phyloP scores from a whole-genome alignment of 2,888 invertebrate genomes.

The Auanema freiburgensis region DNA sequence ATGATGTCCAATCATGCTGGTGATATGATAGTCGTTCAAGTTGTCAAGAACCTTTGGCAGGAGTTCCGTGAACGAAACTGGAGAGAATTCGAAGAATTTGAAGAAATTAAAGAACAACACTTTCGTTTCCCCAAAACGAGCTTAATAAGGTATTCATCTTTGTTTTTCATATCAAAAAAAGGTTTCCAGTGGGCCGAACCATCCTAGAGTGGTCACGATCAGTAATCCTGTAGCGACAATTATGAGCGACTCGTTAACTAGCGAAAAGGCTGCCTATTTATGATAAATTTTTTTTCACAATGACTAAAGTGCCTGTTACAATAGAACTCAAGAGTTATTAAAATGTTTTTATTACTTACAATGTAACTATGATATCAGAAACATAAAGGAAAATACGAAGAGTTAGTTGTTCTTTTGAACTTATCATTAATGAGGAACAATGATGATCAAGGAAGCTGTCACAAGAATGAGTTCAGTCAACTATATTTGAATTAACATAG shows the following conservation, averaged over 20 bases:
- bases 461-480: too few species aligned
- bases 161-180: not conserved
- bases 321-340: too few species aligned
- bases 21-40: constrained; percentile 51
- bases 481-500: too few species aligned
- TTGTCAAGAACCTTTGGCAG: constrained; percentile 39
- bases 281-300: too few species aligned
- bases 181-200: constrained; percentile 14
- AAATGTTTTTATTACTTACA: too few species aligned
- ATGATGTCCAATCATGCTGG: constrained; percentile 63
- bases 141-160: constrained; percentile 8
- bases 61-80: constrained; percentile 49
- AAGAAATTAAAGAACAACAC: constrained; percentile 43
- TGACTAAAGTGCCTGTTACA: too few species aligned
- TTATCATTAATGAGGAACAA: too few species aligned
- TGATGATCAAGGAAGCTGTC: too few species aligned
- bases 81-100: constrained; percentile 57
- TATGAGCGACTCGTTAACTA: constrained; percentile 29
- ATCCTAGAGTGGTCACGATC: constrained; percentile 27
- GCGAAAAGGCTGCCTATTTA: constrained; percentile 17
- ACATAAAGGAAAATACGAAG: too few species aligned
- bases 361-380: too few species aligned
- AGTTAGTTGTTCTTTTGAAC: too few species aligned
- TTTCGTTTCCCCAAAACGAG: constrained; percentile 8
- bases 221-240: constrained; percentile 28